Base-by-base conservation (phyloP, 2,113 vertebrate species). In the Diadophis punctatus region DNA sequence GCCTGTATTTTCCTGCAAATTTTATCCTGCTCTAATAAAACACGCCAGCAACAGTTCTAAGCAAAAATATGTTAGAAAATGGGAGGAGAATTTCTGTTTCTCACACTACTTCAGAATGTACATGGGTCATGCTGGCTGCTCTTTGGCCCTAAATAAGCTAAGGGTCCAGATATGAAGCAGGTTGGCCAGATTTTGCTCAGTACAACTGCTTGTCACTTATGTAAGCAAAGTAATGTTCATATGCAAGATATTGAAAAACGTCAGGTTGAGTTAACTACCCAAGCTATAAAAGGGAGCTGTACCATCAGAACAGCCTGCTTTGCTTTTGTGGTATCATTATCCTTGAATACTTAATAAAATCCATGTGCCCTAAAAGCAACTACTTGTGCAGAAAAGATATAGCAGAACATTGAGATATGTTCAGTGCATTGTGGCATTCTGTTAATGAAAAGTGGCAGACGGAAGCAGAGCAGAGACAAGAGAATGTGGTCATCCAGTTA, bases 371-470 rank as follows among this genome's bases (percentile, higher is more conserved):
- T 3, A 8, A 27, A 9, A 91, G 48, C 30, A 87, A 52, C 63
- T 80, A 25, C 10, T 55, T 88, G 89, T 74, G 27, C 63, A 43
- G 55, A 85, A 58, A 91, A 91, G 90, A 86, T 86, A 12, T 88
- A 90, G 56, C 39, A 85, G 46, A 90, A 27, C 30, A 68, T 2
- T 86, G 34, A 85, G 60, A 68, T 88, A 87, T 20, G 23, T 8
- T 90, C 49, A 68, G 55, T 8, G 0, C 10, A 30, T 2, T 86
- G n/a, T 92, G 58, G 49, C 43, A 86, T 92, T 51, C 22, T 95
- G 93, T 51, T 94, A 51, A 25, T 93, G 84, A 2, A 84, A 89
- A 94, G 87, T 3, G 87, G 88, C 93, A 90, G 74, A 48, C 49
- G 88, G 86, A 93, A 95, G 92, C 0, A 12, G 90, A 43, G 4